These are phyloP conservation scores for Emydoidea blandingii DNA, from an alignment of 2,797 vertebrate species.

Conservation along the genomic window DNA sequence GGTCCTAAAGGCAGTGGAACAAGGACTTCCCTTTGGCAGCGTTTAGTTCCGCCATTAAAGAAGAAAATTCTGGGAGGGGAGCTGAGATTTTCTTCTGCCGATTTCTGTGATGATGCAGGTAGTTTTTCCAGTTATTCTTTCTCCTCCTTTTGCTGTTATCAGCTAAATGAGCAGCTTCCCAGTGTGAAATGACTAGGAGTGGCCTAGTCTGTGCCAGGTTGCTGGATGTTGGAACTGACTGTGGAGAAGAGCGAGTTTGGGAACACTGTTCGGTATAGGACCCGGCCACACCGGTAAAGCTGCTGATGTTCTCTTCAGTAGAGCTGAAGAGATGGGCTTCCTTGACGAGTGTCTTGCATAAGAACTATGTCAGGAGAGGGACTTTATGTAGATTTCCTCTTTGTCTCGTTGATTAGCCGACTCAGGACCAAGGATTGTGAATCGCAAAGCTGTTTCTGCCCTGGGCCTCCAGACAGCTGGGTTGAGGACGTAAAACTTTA, in stretches of 20 bases:
- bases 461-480: background rate
- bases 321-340: background rate
- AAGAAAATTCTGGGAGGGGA: background rate
- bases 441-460: background rate
- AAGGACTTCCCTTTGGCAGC: rapidly evolving
- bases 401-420: background rate
- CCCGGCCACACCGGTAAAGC: background rate
- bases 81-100: background rate
- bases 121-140: conserved; percentile 69
- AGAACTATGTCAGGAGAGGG: no score
- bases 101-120: background rate
- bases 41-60: background rate
- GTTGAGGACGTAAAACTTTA: background rate
- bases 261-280: background rate
- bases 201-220: conserved; percentile 33
- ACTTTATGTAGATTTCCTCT: background rate
- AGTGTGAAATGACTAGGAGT: background rate
- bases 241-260: background rate
- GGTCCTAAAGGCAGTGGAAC: background rate
- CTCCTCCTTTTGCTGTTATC: conserved; percentile 25
- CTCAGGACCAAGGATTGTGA: background rate
- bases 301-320: background rate
- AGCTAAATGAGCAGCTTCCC: conserved; percentile 34
- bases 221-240: background rate
- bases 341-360: background rate